A percentile compares a stretch with the other conserved stretches of the same genome.
Evolutionary conservation across 2,888 invertebrate genomes (phyloP).

Genomic region (Temnothorax ravouxi): DNA sequence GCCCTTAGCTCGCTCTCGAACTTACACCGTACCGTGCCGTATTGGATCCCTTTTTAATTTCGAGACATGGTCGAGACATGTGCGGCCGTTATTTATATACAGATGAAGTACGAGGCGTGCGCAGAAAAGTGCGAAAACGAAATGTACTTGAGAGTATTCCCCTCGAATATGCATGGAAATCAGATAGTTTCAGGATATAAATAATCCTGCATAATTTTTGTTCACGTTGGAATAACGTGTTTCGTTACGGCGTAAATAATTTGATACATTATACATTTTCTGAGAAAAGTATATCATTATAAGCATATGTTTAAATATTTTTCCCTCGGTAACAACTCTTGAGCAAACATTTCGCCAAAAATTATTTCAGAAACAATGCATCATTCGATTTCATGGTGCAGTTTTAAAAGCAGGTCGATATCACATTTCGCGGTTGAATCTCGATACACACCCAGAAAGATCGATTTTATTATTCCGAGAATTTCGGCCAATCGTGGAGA

Average conservation of each 20-base stretch:
- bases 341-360: background rate
- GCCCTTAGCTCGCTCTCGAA: conserved; percentile 63
- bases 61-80: conserved; percentile 28
- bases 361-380: background rate
- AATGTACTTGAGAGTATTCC: background rate
- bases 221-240: background rate
- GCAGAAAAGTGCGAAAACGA: background rate
- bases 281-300: conserved; percentile 1
- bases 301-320: background rate
- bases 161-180: background rate
- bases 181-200: background rate
- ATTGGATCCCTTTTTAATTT: conserved; percentile 57
- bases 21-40: conserved; percentile 62
- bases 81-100: conserved; percentile 31
- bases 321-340: background rate
- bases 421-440: conserved; percentile 7
- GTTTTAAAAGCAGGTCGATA: conserved; percentile 28
- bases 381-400: background rate
- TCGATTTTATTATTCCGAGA: conserved; percentile 59
- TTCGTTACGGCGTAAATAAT: background rate
- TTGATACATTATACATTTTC: background rate
- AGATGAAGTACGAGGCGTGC: conserved; percentile 22
- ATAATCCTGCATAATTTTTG: background rate
- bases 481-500: conserved; percentile 52
- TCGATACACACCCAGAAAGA: conserved; percentile 23